These are phyloP conservation scores for Cylindroiulus punctatus DNA, from an alignment of 2,888 invertebrate genomes.

Conservation along the genomic window DNA sequence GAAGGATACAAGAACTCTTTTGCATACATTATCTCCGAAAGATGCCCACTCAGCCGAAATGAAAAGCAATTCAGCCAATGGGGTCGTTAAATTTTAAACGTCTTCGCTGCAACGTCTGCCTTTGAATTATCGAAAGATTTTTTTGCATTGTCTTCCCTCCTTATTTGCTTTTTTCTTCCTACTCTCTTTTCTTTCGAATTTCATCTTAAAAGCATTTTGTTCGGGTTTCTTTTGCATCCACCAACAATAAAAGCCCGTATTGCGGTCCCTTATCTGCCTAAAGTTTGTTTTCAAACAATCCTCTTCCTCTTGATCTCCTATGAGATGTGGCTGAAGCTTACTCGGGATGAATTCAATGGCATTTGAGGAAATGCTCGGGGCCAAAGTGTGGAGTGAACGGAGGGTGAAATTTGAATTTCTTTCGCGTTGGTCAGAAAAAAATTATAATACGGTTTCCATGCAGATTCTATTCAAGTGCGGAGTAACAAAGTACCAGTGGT, in stretches of 20 bases:
- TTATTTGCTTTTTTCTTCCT: slow-evolving; percentile 22
- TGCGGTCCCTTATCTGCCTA: slow-evolving; percentile 22
- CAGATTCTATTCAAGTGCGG: neutral
- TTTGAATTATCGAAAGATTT: slow-evolving; percentile 15
- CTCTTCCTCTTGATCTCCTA: slow-evolving; percentile 23
- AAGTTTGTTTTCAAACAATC: slow-evolving; percentile 29
- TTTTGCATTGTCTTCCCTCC: neutral
- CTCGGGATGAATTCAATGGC: neutral
- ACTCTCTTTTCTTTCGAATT: slow-evolving; percentile 15
- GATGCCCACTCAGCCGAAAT: slow-evolving; percentile 16
- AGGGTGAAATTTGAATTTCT: neutral
- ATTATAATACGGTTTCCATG: neutral
- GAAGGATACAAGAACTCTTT: neutral
- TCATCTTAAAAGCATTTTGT: slow-evolving; percentile 42
- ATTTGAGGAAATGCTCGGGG: neutral
- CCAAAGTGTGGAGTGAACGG: neutral
- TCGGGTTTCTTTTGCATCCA: slow-evolving; percentile 2
- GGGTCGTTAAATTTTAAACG: slow-evolving; percentile 22
- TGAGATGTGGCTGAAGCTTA: slow-evolving; percentile 23
- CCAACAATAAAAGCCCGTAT: slow-evolving; percentile 13
- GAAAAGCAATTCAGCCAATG: slow-evolving; percentile 12
- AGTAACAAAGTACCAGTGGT: neutral
- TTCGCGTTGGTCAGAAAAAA: neutral
- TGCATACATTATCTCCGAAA: neutral
- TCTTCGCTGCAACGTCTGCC: slow-evolving; percentile 12